Percentiles rank a stretch among this genome's conserved stretches.
These are phyloP conservation scores for Drosophila ambigua DNA, from an alignment of 1,140 invertebrate genomes.

Conservation along the genomic window DNA sequence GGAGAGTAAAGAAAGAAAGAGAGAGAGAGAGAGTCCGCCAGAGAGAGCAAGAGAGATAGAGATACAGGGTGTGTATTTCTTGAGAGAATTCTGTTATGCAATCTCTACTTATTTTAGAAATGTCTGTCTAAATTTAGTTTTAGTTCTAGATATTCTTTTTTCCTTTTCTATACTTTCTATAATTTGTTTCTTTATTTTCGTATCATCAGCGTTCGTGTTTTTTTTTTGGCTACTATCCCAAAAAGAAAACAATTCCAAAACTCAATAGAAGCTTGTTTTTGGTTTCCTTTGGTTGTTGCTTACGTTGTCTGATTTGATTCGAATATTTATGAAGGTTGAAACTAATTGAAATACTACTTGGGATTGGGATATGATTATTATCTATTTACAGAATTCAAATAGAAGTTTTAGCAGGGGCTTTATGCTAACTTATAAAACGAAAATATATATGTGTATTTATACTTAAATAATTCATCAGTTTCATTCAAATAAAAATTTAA, in stretches of 20 bases:
- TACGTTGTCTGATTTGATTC: constrained; percentile 34
- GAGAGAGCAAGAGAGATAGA: neutral
- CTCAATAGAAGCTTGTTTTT: constrained; percentile 39
- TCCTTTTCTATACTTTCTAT: constrained; percentile 12
- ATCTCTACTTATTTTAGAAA: constrained; percentile 31
- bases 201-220: constrained; percentile 28
- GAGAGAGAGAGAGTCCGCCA: constrained; percentile 1
- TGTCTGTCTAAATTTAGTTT: constrained; percentile 59
- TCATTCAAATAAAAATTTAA: too few species aligned
- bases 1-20: constrained; percentile 8
- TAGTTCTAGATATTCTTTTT: constrained; percentile 35
- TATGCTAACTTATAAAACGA: too few species aligned
- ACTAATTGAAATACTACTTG: constrained; percentile 11
- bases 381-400: constrained; percentile 16
- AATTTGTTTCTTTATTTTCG: constrained; percentile 26
- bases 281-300: neutral
- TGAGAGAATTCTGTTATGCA: constrained; percentile 45
- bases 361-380: constrained; percentile 10
- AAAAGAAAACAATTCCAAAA: constrained; percentile 8
- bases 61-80: too few species aligned
- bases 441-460: too few species aligned
- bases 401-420: neutral
- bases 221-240: constrained; percentile 55
- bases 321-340: constrained; percentile 35
- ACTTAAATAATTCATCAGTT: too few species aligned